Conservation (phyloP, 2,888 invertebrate genomes). For the Apoderus coryli region DNA sequence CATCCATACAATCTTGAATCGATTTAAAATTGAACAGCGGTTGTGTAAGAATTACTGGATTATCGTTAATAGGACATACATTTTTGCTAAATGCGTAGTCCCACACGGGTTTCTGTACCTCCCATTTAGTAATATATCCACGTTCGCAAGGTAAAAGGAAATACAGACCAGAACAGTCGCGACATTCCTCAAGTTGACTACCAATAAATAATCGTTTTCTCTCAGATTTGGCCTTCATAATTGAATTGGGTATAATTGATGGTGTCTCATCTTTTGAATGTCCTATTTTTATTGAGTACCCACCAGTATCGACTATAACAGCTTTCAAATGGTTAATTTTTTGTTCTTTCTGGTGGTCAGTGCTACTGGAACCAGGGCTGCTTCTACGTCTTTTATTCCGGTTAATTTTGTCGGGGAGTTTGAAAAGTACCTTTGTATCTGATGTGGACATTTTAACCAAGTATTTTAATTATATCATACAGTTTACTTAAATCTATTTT, state of each 20-base stretch:
- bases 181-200: constrained; percentile 89
- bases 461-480: no score
- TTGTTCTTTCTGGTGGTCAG: no score
- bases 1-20: constrained; percentile 85
- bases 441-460: no score
- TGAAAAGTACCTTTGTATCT: no score
- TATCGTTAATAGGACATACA: constrained; percentile 62
- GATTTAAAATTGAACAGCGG: constrained; percentile 87
- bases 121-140: constrained; percentile 93
- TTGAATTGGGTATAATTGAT: constrained; percentile 79
- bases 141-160: constrained; percentile 89
- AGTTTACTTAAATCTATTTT: no score
- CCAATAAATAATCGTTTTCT: constrained; percentile 85
- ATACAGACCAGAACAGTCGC: constrained; percentile 89
- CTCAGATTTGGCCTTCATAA: constrained; percentile 97
- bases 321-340: no score
- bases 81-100: constrained; percentile 87
- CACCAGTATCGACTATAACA: constrained; percentile 65
- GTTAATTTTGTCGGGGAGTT: no score
- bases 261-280: constrained; percentile 51
- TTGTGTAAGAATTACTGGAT: constrained; percentile 79
- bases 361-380: no score
- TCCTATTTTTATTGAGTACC: constrained; percentile 76
- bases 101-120: constrained; percentile 91
- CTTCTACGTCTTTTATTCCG: no score